Conservation (phyloP, 2,888 invertebrate species). For the Notocelia uddmanniana region DNA sequence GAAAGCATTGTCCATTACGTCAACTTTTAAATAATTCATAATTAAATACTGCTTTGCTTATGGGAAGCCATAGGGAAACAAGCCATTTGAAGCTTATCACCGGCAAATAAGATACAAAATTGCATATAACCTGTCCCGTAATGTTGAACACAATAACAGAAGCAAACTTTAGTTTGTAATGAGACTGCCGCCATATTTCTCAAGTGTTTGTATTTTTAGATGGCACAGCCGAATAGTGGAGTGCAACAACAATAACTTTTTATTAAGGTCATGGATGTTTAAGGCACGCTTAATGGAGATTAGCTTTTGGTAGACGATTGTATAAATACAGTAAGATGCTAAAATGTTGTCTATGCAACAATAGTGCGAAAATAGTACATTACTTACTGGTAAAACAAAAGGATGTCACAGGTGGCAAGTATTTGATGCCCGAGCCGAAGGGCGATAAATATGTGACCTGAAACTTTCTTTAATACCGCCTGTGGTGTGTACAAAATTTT, state of each 20-base stretch:
- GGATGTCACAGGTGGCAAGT: no score
- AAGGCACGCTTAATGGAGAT: slow-evolving; percentile 14
- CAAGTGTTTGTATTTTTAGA: slow-evolving; percentile 40
- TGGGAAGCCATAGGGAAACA: background rate
- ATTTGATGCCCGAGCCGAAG: no score
- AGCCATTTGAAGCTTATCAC: background rate
- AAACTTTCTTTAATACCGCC: no score
- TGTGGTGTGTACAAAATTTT: no score
- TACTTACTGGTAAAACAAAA: no score
- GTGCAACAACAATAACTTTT: slow-evolving; percentile 39
- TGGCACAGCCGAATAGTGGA: slow-evolving; percentile 7
- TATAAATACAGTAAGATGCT: background rate
- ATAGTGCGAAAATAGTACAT: no score
- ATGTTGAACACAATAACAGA: slow-evolving; percentile 7
- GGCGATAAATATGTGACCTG: no score
- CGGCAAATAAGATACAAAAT: background rate
- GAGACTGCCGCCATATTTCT: slow-evolving; percentile 15
- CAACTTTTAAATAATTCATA: background rate
- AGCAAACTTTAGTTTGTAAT: slow-evolving; percentile 22
- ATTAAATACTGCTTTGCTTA: background rate
- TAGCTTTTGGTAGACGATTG: background rate
- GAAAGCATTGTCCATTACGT: background rate
- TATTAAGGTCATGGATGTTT: slow-evolving; percentile 26
- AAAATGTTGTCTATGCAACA: no score
- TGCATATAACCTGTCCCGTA: background rate